A percentile compares a stretch with the other conserved stretches of the same genome.
These are phyloP conservation scores for Drosophila guanche DNA, from an alignment of 1,140 invertebrate species.

Conservation along the genomic window DNA sequence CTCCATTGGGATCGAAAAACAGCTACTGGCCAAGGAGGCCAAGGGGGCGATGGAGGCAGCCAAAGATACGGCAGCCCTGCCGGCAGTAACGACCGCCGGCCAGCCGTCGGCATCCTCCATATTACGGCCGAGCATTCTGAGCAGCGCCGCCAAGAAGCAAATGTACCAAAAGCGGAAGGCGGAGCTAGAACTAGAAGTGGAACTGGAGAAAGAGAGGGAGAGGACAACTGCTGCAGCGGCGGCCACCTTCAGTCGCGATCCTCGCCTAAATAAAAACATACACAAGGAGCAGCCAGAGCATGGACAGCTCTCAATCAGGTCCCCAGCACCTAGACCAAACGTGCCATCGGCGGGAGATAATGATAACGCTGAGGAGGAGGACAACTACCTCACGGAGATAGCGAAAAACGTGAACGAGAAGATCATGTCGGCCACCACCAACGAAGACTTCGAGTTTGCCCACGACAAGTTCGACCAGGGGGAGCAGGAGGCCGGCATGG, in stretches of 20 bases:
- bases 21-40: slow-evolving; percentile 62
- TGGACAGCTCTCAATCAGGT: not conserved
- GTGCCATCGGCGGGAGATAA: slow-evolving; percentile 13
- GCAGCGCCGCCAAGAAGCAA: slow-evolving; percentile 38
- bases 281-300: slow-evolving; percentile 60
- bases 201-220: slow-evolving; percentile 18
- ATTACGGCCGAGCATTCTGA: slow-evolving; percentile 57
- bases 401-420: slow-evolving; percentile 83
- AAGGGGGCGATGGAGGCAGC: slow-evolving; percentile 49
- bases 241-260: slow-evolving; percentile 74
- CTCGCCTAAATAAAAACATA: slow-evolving; percentile 78
- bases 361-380: slow-evolving; percentile 68
- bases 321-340: not conserved
- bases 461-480: slow-evolving; percentile 74
- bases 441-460: slow-evolving; percentile 76
- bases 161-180: slow-evolving; percentile 13
- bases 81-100: not conserved
- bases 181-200: not conserved
- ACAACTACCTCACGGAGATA: slow-evolving; percentile 81
- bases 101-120: slow-evolving; percentile 33
- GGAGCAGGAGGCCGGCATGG: slow-evolving; percentile 43
- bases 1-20: slow-evolving; percentile 78
- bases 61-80: slow-evolving; percentile 41
- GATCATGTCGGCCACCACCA: slow-evolving; percentile 76
- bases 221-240: not conserved